Evolutionary conservation across 2,888 invertebrate genomes (phyloP), one percentile per base, ranked within the genome.

Genomic region (Caradrina clavipalpis): DNA sequence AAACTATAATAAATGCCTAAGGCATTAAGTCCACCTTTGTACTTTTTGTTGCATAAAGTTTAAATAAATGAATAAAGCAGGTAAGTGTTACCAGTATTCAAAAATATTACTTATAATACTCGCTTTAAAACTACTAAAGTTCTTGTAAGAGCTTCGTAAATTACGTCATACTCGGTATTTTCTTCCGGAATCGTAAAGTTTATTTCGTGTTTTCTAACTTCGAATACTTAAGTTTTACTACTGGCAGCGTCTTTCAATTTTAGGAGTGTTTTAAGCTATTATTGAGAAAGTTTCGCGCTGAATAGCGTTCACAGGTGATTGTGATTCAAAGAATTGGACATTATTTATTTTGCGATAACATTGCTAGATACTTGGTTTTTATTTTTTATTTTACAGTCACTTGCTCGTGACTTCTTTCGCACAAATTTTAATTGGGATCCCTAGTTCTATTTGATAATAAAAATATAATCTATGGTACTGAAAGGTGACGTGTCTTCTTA

Each of bases 171-270:
- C 62, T 69, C 45, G 47, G 47, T 59, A 65, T 53, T 76, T 73
- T 51, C 68, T 56, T 56, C 49, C 51, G 75, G 60, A 75, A 73
- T 75, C 69, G 69, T 68, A 71, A 77, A 77, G 61, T 73, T 77
- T 59, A 75, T 72, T 76, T 59, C 21, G 19, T 62, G 61, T 71
- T 76, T 76, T 58, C 59, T 76, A 57, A 65, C 65, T 58, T 4
- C 8, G n/a, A 76, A 53, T 58, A 71, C 50, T 72, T 66, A 62
- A 73, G 59, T 73, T 73, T 69, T 69, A 64, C 51, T 60, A 71
- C 73, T 42, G 50, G 26, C 21, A 54, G 58, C 47, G 45, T 56
- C 50, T 69, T 69, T 59, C n/a, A 61, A 55, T 69, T 71, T 76
- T 47, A 50, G 45, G 13, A 54, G 21, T 59, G 54, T 64, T 45